Evolutionary conservation across 1,140 invertebrate genomes (phyloP).

Genomic region (Acyrthosiphon pisum): DNA sequence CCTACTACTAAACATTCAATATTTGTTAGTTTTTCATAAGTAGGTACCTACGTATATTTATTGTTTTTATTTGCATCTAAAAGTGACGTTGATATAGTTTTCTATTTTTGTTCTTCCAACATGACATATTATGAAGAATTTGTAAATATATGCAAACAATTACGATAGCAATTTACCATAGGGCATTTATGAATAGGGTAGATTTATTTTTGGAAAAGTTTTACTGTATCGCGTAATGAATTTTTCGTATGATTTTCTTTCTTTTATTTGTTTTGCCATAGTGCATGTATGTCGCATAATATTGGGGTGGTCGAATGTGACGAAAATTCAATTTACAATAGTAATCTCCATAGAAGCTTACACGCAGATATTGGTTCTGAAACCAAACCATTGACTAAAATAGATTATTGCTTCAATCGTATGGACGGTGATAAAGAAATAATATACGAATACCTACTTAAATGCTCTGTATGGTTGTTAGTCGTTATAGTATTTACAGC

Average conservation of each 20-base stretch:
- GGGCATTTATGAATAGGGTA: constrained; percentile 10
- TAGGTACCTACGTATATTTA: not conserved
- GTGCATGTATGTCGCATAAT: not conserved
- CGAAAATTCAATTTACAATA: not conserved
- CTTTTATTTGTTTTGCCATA: not conserved
- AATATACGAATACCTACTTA: not conserved
- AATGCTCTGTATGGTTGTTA: not conserved
- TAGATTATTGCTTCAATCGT: not conserved
- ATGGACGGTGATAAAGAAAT: not conserved
- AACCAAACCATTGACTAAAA: not conserved
- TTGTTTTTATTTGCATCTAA: not conserved
- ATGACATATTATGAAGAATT: not conserved
- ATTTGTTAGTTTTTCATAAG: not conserved
- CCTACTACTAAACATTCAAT: not conserved
- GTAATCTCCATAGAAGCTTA: not conserved
- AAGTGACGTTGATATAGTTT: not conserved
- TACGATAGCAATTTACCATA: not conserved
- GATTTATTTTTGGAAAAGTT: constrained; percentile 18
- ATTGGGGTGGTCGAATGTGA: not conserved
- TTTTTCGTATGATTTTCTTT: not conserved
- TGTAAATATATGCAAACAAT: not conserved
- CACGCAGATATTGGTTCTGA: not conserved
- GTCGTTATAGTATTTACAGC: not conserved
- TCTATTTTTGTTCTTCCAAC: not conserved
- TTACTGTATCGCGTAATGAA: not conserved